Percentiles rank a stretch among this genome's conserved stretches.
These are phyloP conservation scores for Drosophila sproati DNA, from an alignment of 1,140 invertebrate genomes.

Conservation along the genomic window DNA sequence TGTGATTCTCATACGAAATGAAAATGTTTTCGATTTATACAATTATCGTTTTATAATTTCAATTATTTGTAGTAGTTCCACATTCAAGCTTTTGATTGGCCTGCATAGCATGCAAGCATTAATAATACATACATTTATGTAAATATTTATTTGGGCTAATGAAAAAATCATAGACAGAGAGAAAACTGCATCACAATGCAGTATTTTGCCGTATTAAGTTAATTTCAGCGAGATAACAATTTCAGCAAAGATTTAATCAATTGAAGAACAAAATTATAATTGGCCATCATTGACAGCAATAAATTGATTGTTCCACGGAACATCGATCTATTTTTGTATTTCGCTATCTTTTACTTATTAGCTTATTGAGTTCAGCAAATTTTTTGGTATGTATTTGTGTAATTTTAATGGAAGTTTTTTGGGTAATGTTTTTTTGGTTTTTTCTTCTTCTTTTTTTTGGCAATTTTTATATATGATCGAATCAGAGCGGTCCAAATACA, in stretches of 20 bases:
- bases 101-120: slow-evolving; percentile 9
- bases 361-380: slow-evolving; percentile 68
- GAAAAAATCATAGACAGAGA: slow-evolving; percentile 20
- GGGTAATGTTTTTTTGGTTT: slow-evolving; percentile 31
- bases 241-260: not conserved
- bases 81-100: slow-evolving; percentile 8
- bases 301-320: not conserved
- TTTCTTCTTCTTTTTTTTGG: not conserved
- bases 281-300: not conserved
- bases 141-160: slow-evolving; percentile 32
- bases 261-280: not conserved
- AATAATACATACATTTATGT: slow-evolving; percentile 10
- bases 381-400: slow-evolving; percentile 49
- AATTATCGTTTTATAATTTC: slow-evolving; percentile 34
- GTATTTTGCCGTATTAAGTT: not conserved
- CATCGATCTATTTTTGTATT: not conserved
- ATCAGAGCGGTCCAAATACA: not conserved
- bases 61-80: not conserved
- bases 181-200: slow-evolving; percentile 1
- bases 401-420: slow-evolving; percentile 57
- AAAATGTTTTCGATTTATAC: slow-evolving; percentile 47
- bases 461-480: not conserved
- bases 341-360: slow-evolving; percentile 17
- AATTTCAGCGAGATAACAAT: not conserved
- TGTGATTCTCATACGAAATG: slow-evolving; percentile 2